These are phyloP conservation scores for Venturia canescens DNA, from an alignment of 1,140 invertebrate species.

Conservation along the genomic window DNA sequence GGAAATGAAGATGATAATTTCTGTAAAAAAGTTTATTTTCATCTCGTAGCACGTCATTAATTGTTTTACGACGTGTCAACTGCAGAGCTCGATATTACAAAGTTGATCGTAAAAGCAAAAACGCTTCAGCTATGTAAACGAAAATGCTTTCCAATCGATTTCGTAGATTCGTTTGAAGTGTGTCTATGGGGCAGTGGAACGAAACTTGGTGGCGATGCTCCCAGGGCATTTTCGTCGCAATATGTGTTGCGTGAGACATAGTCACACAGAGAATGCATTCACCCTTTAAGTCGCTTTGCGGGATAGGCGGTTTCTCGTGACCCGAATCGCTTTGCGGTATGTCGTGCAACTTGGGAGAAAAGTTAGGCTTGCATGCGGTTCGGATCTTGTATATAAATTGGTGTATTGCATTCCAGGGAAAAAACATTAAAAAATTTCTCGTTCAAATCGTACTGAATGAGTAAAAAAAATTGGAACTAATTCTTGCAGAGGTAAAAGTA, in stretches of 20 bases:
- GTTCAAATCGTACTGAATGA: too few relatives aligned
- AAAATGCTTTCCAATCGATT: neutral
- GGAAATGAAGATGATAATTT: too few relatives aligned
- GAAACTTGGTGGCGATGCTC: constrained; percentile 8
- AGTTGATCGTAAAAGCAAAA: constrained; percentile 3
- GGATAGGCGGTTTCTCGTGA: constrained; percentile 25
- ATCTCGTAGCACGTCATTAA: too few relatives aligned
- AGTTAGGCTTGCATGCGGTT: constrained; percentile 15
- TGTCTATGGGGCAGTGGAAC: neutral
- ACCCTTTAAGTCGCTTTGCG: neutral
- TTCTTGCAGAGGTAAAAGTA: too few relatives aligned
- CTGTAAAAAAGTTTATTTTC: too few relatives aligned
- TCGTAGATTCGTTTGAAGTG: constrained; percentile 6
- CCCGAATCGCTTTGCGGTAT: constrained; percentile 40
- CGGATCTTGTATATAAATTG: constrained; percentile 11
- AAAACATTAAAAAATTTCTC: too few relatives aligned
- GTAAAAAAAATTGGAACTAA: too few relatives aligned
- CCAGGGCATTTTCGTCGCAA: neutral
- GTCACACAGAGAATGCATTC: neutral
- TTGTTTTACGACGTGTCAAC: too few relatives aligned
- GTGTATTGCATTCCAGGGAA: neutral
- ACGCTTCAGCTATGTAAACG: neutral
- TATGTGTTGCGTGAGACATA: neutral
- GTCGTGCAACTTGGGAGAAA: constrained; percentile 33
- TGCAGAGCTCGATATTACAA: too few relatives aligned